Evolutionary conservation across 2,888 invertebrate genomes (phyloP), one percentile per base, ranked within the genome.

Genomic region (Drosophila melanosoma): DNA sequence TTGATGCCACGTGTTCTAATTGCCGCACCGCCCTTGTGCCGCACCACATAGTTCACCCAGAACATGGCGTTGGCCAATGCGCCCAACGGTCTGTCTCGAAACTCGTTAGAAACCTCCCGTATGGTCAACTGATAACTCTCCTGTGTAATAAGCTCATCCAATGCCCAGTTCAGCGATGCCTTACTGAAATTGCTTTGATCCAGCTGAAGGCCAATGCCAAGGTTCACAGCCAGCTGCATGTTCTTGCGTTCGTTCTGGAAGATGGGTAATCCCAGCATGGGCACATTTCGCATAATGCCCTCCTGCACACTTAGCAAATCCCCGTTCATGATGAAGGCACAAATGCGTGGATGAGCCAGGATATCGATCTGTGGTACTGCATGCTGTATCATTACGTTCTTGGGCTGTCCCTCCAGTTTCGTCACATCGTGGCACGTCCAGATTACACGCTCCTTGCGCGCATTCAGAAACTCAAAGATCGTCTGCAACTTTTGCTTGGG

Each of bases 281-380:
- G 94, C 0, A 94, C 93, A 71, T 92, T 92, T 6, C 93, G 87
- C 26, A 91, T 81, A n/a, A 94, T 89, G 0, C 93, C 92, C 73
- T 94, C 94, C 76, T 93, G 93, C 10, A 93, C 75, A 36, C 93
- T 91, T 35, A 94, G 78, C 3, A 93, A 71, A 58, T 93, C 93
- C 0, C 94, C 94, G 64, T 94, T 94, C 64, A 92, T 93, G 6
- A 94, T 91, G 73, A 94, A 94, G 0, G 92, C 81, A 45, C 91
- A 92, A 1, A 94, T 79, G 67, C 93, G 92, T 0, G 93, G 93
- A 90, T 94, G 94, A 2, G 93, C 93, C 74, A 93, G 68, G 23
- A 95, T 92, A 78, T 94, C 94, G 54, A 93, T 93, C 79, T 95
- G 94, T 1, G 94, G 94, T 32, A 94, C 90, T 91, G 94, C 94